Percentiles rank a stretch among this genome's conserved stretches.
Conservation (phyloP, 2,113 vertebrate genomes). For the Nesoenas mayeri region DNA sequence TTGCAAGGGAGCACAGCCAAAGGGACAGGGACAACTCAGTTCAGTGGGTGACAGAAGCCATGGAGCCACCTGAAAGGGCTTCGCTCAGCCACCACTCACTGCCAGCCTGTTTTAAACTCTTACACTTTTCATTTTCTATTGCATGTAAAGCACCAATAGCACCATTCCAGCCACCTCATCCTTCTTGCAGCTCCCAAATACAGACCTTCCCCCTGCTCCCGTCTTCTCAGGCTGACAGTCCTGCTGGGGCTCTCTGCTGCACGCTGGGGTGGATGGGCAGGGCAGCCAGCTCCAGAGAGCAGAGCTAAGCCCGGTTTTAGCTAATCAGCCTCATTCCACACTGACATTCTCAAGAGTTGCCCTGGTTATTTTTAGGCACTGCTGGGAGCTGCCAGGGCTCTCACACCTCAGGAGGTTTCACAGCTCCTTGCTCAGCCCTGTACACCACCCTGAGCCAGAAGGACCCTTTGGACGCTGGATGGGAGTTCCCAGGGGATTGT, state of each 20-base stretch:
- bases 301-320: background rate
- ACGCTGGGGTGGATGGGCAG: background rate
- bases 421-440: background rate
- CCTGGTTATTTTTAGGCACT: constrained; percentile 36
- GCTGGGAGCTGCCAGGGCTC: constrained; percentile 20
- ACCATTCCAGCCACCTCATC: background rate
- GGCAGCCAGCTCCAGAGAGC: background rate
- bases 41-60: background rate
- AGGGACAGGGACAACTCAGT: background rate
- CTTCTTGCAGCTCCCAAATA: background rate
- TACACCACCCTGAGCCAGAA: background rate
- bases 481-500: background rate
- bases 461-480: background rate
- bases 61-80: background rate
- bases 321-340: constrained; percentile 10
- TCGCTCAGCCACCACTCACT: background rate
- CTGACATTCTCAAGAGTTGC: background rate
- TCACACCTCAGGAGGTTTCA: background rate
- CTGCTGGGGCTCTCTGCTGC: background rate
- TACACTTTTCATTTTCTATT: background rate
- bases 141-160: background rate
- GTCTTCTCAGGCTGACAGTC: background rate
- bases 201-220: background rate
- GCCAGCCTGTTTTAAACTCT: background rate
- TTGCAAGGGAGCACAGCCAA: background rate